Evolutionary conservation across 2,888 invertebrate genomes (phyloP).

Genomic region (Colletes collaris): DNA sequence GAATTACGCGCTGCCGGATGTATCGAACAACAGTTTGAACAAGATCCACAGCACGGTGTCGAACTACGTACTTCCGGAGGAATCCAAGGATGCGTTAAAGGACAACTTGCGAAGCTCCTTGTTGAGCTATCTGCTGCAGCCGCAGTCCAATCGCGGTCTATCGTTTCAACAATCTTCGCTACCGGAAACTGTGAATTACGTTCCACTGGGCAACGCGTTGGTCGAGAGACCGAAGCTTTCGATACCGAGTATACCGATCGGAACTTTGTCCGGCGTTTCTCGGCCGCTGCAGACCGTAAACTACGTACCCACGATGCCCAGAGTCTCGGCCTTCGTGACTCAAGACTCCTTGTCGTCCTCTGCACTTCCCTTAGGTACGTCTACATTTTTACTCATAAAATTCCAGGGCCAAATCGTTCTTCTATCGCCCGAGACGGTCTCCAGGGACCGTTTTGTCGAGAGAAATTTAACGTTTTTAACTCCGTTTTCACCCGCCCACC

Average conservation of each 20-base stretch:
- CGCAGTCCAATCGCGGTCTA: slow-evolving; percentile 65
- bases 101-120: slow-evolving; percentile 46
- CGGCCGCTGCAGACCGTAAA: slow-evolving; percentile 66
- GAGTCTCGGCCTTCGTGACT: slow-evolving; percentile 57
- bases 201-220: slow-evolving; percentile 44
- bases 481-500: not conserved
- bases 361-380: slow-evolving; percentile 61
- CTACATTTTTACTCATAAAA: slow-evolving; percentile 16
- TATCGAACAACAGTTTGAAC: slow-evolving; percentile 35
- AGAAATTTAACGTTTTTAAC: slow-evolving; percentile 35
- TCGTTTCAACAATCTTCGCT: slow-evolving; percentile 63
- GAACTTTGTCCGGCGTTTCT: slow-evolving; percentile 62
- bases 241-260: slow-evolving; percentile 66
- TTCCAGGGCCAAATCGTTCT: slow-evolving; percentile 2
- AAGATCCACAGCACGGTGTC: slow-evolving; percentile 37
- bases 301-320: slow-evolving; percentile 62
- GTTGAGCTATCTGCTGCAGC: slow-evolving; percentile 63
- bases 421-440: not conserved
- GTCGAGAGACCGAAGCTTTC: slow-evolving; percentile 50
- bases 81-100: slow-evolving; percentile 52
- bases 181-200: slow-evolving; percentile 63
- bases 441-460: not conserved
- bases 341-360: slow-evolving; percentile 50
- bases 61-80: slow-evolving; percentile 62
- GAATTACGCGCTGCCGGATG: slow-evolving; percentile 58